Evolutionary conservation across 2,888 invertebrate species (phyloP), one percentile per base, ranked within the genome.

Genomic region (Phyllotreta striolata): DNA sequence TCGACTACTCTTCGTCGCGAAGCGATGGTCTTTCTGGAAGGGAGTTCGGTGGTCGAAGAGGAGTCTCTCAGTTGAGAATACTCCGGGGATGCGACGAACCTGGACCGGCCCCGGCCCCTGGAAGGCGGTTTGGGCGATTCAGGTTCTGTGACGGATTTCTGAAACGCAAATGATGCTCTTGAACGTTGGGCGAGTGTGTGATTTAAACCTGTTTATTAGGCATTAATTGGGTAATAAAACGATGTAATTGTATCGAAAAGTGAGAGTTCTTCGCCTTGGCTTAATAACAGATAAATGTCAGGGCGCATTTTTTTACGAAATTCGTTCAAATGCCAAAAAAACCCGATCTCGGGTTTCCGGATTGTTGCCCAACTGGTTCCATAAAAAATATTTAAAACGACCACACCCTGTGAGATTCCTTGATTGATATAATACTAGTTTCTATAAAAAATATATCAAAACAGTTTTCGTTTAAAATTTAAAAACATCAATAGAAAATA

Each of bases 51-150:
- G 9, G 56, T 14, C 58, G 60, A 64, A 13, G 64, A 44, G 6
- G 62, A 41, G 40, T 70, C 71, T 9, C 64, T 39, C 12, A 71
- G 61, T 70, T 74, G 66, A 51, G 72, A 71, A 54, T 75, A 72
- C 66, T 80, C 81, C 37, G 76, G 73, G 2, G 79, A 71, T 60
- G 72, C 64, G 5, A 76, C 64, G 67, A 80, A 82, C 67, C 79
- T 73, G 13, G 80, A 74, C 66, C 79, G 68, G 10, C 82, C 82
- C 70, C 81, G 70, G 8, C 75, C 73, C 70, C 75, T 60, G 61
- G 73, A 63, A 63, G 69, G 69, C n/a, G 75, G 68, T 61, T 72
- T 66, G 38, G 73, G 64, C 63, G 74, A 74, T n/a, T 67, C 64
- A 51, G 73, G 70, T 58, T 72, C 62, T 35, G 66, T 40, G 10